A percentile compares a stretch with the other conserved stretches of the same genome.
These are phyloP conservation scores for Plumapathes pennacea DNA, from an alignment of 92 coral and sea anemone genomes.

Conservation along the genomic window DNA sequence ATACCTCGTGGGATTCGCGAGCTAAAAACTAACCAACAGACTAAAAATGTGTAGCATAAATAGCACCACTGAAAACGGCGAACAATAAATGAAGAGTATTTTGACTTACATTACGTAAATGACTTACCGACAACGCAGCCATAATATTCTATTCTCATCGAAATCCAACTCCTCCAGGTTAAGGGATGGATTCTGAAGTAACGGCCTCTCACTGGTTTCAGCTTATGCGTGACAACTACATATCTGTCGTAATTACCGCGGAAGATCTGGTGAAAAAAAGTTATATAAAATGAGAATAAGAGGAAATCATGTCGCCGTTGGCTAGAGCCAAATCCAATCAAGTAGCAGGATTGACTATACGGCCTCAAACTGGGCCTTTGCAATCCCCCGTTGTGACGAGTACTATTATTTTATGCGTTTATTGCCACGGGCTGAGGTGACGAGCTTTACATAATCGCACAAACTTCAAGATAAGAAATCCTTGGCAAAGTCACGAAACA, in stretches of 20 bases:
- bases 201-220: slow-evolving; percentile 53
- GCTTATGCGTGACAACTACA: slow-evolving; percentile 50
- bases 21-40: too few species aligned
- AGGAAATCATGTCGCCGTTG: not conserved
- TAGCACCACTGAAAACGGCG: too few species aligned
- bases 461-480: too few species aligned
- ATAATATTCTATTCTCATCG: slow-evolving; percentile 79
- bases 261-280: slow-evolving; percentile 47
- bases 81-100: not conserved
- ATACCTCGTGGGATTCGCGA: too few species aligned
- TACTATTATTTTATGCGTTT: too few species aligned
- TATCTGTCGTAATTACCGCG: slow-evolving; percentile 74
- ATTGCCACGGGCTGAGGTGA: too few species aligned
- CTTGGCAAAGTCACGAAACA: too few species aligned
- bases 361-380: too few species aligned
- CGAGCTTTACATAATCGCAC: too few species aligned
- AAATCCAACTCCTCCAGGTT: slow-evolving; percentile 74
- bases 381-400: too few species aligned
- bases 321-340: not conserved
- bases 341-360: too few species aligned
- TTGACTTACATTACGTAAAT: not conserved
- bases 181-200: slow-evolving; percentile 70
- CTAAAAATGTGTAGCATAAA: too few species aligned
- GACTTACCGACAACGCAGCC: slow-evolving; percentile 62
- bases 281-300: not conserved